A percentile compares a stretch with the other conserved stretches of the same genome.
phyloP scores from a whole-genome alignment of 1,140 invertebrate species.

The Euura saliciscinereae region DNA sequence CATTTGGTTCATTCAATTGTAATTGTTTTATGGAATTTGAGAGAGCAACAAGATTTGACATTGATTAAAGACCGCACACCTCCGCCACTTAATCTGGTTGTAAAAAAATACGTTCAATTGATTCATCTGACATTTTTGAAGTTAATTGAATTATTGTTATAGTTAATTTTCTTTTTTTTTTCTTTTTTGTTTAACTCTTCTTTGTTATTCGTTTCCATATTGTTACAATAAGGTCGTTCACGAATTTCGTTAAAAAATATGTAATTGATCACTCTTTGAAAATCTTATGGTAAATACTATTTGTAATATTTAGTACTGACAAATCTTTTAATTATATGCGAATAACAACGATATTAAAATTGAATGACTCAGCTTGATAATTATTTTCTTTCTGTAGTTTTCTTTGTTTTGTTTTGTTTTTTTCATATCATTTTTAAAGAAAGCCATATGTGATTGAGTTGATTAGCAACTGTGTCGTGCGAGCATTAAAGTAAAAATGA shows the following conservation, averaged over 20 bases:
- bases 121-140: neutral
- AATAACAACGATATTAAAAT: neutral
- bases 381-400: neutral
- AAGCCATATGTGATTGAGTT: neutral
- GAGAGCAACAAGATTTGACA: slow-evolving; percentile 5
- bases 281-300: too few relatives aligned
- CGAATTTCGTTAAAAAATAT: neutral
- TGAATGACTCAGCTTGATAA: neutral
- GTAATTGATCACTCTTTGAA: neutral
- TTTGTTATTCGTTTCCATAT: neutral
- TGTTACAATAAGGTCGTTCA: slow-evolving; percentile 3
- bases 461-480: neutral
- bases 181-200: neutral
- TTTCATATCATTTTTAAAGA: too few relatives aligned
- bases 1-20: neutral
- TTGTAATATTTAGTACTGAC: neutral
- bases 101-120: neutral
- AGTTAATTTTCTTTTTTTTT: slow-evolving; percentile 11
- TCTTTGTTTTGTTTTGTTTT: too few relatives aligned
- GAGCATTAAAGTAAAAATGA: too few relatives aligned
- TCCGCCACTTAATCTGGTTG: slow-evolving; percentile 2
- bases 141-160: too few relatives aligned
- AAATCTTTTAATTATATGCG: neutral
- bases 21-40: neutral
- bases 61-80: neutral